Evolutionary conservation across 2,888 invertebrate genomes (phyloP).

Genomic region (Nesidiocoris tenuis): DNA sequence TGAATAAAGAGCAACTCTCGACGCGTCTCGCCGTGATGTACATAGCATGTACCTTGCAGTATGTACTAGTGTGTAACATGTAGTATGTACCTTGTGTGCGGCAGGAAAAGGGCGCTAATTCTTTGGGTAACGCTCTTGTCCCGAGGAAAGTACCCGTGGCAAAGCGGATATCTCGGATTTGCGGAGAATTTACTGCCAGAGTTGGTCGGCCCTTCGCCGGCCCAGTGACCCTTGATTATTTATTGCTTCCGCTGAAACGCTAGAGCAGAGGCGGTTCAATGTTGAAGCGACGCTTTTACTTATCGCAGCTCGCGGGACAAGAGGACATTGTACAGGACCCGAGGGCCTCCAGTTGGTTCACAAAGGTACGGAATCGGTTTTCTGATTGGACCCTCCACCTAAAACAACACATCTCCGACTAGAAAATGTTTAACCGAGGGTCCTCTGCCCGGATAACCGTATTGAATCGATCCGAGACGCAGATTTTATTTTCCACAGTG

Average conservation of each 20-base stretch:
- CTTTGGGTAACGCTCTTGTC: background rate
- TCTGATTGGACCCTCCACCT: too few relatives aligned
- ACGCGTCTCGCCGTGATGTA: too few relatives aligned
- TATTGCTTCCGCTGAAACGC: slow-evolving; percentile 4
- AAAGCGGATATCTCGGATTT: slow-evolving; percentile 20
- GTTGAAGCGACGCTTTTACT: background rate
- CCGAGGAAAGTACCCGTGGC: background rate
- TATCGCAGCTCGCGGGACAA: background rate
- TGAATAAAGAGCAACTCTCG: too few relatives aligned
- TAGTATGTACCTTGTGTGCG: background rate
- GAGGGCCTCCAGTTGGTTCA: background rate
- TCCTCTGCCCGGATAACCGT: too few relatives aligned
- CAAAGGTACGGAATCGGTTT: background rate
- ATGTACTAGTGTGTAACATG: background rate
- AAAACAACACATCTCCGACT: too few relatives aligned
- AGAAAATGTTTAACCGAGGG: too few relatives aligned
- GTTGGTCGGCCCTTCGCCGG: background rate
- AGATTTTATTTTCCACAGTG: too few relatives aligned
- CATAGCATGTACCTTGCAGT: background rate
- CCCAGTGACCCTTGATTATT: slow-evolving; percentile 8
- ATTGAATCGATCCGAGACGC: too few relatives aligned
- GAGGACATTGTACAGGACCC: background rate
- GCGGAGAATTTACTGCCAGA: slow-evolving; percentile 3
- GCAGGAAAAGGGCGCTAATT: background rate
- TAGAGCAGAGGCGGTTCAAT: background rate